Conservation (phyloP, 2,797 vertebrate species). For the Carapus acus region DNA sequence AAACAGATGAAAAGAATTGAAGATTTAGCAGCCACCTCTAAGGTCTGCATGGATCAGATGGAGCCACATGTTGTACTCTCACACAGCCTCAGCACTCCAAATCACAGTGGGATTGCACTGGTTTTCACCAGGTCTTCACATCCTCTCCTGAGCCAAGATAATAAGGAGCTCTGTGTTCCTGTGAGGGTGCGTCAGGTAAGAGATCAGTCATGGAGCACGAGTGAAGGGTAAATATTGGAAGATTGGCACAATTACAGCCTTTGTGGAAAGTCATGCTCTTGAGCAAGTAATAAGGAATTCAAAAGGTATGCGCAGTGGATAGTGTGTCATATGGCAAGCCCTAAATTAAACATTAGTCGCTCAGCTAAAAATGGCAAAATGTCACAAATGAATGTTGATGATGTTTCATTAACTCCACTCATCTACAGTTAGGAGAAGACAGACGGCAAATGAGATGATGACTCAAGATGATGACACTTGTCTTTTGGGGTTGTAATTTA, state of each 20-base stretch:
- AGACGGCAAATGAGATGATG: constrained; percentile 6
- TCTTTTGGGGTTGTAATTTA: constrained; percentile 22
- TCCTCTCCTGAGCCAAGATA: constrained; percentile 14
- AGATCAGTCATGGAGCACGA: constrained; percentile 12
- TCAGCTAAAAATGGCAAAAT: constrained; percentile 31
- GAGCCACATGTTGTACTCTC: constrained; percentile 18
- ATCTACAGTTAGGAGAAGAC: constrained; percentile 19
- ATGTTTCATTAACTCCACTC: constrained; percentile 40
- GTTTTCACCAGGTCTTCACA: constrained; percentile 15
- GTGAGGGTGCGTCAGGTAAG: too few species aligned
- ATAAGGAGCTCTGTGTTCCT: constrained; percentile 1
- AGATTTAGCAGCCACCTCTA: constrained; percentile 1
- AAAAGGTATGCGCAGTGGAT: constrained; percentile 24
- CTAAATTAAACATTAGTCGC: constrained; percentile 32
- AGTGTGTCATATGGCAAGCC: constrained; percentile 24
- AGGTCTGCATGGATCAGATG: constrained; percentile 17
- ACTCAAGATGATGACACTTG: constrained; percentile 4
- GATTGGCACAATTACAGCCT: background rate
- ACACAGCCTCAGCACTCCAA: constrained; percentile 12
- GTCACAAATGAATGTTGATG: constrained; percentile 37
- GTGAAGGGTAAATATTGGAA: constrained; percentile 12
- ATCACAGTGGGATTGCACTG: constrained; percentile 29
- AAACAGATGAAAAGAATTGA: constrained; percentile 9
- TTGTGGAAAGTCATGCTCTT: constrained; percentile 9
- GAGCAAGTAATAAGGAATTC: constrained; percentile 5